A percentile compares a stretch with the other conserved stretches of the same genome.
phyloP scores from a whole-genome alignment of 2,797 vertebrate species.

The Phataginus tetradactyla region DNA sequence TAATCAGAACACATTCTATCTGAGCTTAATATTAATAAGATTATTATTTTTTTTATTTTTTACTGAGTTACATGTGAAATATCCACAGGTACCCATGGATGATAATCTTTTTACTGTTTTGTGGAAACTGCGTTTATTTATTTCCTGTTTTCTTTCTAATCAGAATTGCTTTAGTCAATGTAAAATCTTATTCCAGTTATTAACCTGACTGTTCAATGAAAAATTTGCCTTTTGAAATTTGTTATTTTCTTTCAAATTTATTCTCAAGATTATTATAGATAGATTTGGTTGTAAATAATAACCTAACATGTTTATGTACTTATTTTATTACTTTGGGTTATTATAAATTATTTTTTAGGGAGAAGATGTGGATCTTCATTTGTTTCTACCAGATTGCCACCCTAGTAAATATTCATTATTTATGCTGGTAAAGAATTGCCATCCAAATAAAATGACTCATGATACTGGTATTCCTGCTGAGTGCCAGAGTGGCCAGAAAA shows the following conservation, averaged over 20 bases:
- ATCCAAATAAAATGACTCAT: conserved; percentile 90
- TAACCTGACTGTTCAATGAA: not conserved
- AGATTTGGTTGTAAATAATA: not conserved
- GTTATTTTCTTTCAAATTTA: conserved; percentile 36
- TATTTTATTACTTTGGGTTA: conserved; percentile 35
- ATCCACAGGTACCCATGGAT: not conserved
- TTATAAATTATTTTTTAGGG: conserved; percentile 84
- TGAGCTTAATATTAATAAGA: not conserved
- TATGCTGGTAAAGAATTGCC: conserved; percentile 96
- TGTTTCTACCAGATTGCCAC: conserved; percentile 98
- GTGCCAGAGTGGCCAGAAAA: conserved; percentile 91
- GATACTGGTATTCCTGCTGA: conserved; percentile 93
- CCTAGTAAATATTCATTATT: conserved; percentile 97
- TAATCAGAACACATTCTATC: not conserved
- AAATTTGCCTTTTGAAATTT: conserved; percentile 26
- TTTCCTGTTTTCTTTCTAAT: not conserved
- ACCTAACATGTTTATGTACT: not conserved
- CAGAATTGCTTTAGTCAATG: not conserved
- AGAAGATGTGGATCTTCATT: conserved; percentile 96
- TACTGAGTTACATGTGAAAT: not conserved
- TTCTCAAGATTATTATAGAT: not conserved
- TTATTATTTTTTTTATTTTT: not conserved
- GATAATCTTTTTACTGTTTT: not conserved
- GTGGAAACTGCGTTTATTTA: not conserved
- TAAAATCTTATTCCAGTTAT: conserved; percentile 35